Percentiles rank a stretch among this genome's conserved stretches.
These are phyloP conservation scores for Rhamphomyia laevipes DNA, from an alignment of 2,888 invertebrate species.

Conservation along the genomic window DNA sequence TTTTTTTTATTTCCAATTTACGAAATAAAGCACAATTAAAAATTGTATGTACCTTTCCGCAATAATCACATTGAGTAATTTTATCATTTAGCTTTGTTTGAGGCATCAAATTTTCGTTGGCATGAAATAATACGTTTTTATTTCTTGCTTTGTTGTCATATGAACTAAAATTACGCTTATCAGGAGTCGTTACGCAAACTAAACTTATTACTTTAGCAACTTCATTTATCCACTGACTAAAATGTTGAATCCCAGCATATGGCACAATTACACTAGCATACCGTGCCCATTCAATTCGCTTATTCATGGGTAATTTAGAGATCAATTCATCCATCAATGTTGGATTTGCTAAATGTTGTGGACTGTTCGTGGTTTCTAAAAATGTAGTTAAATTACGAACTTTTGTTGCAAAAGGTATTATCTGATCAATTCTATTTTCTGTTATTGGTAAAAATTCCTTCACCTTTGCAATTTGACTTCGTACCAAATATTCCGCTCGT, in stretches of 20 bases:
- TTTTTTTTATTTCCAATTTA: background rate
- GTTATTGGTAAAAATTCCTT: constrained; percentile 10
- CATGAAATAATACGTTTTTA: constrained; percentile 1
- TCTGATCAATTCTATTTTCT: constrained; percentile 10
- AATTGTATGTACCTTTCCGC: background rate
- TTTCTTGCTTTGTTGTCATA: background rate
- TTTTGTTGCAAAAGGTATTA: constrained; percentile 13
- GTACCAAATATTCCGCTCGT: constrained; percentile 15
- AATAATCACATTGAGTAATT: background rate
- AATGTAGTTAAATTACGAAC: constrained; percentile 11
- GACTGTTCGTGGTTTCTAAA: constrained; percentile 7
- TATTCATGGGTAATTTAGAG: constrained; percentile 12
- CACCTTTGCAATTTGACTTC: constrained; percentile 14
- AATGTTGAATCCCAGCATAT: constrained; percentile 6
- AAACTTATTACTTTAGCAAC: constrained; percentile 10
- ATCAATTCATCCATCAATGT: constrained; percentile 10
- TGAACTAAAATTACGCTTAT: background rate
- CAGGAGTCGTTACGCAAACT: background rate
- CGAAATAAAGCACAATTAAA: background rate
- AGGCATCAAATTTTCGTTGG: background rate
- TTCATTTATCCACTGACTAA: constrained; percentile 13
- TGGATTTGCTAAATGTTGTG: constrained; percentile 14
- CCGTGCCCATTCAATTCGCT: constrained; percentile 8
- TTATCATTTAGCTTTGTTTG: background rate
- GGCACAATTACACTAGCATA: constrained; percentile 2